Percentiles rank a stretch among this genome's conserved stretches.
phyloP scores from a whole-genome alignment of 2,797 vertebrate genomes.

The Heteromormyrus szaboi region DNA sequence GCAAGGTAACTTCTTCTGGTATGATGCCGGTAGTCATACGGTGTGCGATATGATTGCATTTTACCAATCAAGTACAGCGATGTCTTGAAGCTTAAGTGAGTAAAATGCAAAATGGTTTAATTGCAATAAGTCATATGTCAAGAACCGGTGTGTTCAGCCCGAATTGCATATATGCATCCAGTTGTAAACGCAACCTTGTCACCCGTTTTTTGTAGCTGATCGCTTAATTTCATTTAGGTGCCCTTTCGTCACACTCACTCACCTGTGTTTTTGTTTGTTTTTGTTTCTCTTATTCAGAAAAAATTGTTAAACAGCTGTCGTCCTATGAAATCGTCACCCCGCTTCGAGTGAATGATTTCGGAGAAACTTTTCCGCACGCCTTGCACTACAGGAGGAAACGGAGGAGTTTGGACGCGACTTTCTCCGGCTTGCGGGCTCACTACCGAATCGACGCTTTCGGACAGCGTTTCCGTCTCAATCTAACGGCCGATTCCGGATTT shows the following conservation, averaged over 20 bases:
- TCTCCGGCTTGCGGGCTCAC: conserved; percentile 61
- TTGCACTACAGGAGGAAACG: conserved; percentile 75
- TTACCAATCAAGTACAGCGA: background rate
- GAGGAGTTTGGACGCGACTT: conserved; percentile 66
- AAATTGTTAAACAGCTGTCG: conserved; percentile 74
- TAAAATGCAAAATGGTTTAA: background rate
- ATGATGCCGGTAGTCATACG: background rate
- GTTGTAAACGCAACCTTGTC: background rate
- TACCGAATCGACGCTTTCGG: conserved; percentile 84
- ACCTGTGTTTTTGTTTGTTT: background rate
- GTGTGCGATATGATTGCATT: background rate
- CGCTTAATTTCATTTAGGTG: background rate
- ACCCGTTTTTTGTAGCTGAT: background rate
- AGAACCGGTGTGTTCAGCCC: background rate
- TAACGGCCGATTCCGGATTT: conserved; percentile 79
- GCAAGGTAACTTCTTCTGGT: conserved; percentile 70
- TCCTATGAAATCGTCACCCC: conserved; percentile 89
- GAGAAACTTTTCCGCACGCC: conserved; percentile 75
- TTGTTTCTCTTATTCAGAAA: conserved; percentile 60
- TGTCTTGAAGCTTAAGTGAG: background rate
- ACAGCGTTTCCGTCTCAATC: conserved; percentile 82
- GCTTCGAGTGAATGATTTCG: conserved; percentile 81
- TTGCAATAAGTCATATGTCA: background rate
- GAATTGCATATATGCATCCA: background rate
- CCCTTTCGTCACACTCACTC: background rate